A percentile compares a stretch with the other conserved stretches of the same genome.
These are phyloP conservation scores for Gavialis gangeticus DNA, from an alignment of 2,113 vertebrate species.

Conservation along the genomic window DNA sequence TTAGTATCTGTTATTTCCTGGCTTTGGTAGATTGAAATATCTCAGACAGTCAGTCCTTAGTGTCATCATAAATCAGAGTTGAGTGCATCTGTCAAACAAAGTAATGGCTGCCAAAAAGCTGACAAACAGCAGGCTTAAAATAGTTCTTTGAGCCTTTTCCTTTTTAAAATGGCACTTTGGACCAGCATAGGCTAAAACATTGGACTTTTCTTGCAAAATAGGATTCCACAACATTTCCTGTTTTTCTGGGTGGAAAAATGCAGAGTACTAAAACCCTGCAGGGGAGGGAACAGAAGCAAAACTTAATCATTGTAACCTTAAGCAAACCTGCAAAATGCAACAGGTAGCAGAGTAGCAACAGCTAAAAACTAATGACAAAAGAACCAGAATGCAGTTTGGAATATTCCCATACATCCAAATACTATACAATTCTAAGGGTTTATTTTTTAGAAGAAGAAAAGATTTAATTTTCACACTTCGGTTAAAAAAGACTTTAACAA, in stretches of 20 bases:
- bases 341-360: not conserved
- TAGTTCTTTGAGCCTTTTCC: not conserved
- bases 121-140: not conserved
- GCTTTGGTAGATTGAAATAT: not conserved
- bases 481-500: not conserved
- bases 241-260: not conserved
- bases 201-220: not conserved
- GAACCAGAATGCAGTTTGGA: not conserved
- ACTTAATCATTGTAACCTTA: accelerated
- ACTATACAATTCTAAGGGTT: not conserved
- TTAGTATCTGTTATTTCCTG: not conserved
- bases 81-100: not conserved
- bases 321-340: not conserved
- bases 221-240: not conserved
- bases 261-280: not conserved
- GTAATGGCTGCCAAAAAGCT: not conserved
- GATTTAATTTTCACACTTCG: not conserved
- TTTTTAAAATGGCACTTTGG: not conserved
- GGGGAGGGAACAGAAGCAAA: not conserved
- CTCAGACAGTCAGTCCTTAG: not conserved
- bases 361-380: not conserved
- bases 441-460: not conserved
- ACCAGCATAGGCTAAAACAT: not conserved
- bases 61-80: not conserved
- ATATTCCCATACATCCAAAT: not conserved